Conservation (phyloP, 1,140 invertebrate species). For the Drosophila rufa region DNA sequence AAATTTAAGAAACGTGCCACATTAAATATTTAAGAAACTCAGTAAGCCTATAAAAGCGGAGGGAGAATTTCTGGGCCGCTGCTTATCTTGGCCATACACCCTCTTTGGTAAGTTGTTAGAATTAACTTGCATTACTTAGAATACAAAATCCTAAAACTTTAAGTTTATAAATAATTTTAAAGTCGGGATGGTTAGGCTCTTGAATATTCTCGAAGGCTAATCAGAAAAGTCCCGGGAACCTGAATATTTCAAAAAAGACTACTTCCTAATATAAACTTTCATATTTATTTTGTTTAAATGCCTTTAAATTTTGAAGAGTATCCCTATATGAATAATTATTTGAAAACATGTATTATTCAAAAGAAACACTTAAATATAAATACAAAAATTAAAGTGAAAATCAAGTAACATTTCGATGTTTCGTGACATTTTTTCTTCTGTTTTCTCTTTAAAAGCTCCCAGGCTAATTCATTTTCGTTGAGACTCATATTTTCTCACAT, state of each 20-base stretch:
- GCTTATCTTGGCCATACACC: not conserved
- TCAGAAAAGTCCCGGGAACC: not conserved
- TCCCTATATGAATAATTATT: too few species aligned
- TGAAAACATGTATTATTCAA: not conserved
- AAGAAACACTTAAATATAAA: not conserved
- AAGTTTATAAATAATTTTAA: not conserved
- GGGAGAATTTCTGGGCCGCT: not conserved
- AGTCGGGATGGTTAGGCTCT: not conserved
- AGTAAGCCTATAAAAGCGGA: not conserved
- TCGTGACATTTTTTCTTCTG: too few species aligned
- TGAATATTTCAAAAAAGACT: not conserved
- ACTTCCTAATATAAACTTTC: not conserved
- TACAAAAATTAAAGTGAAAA: not conserved
- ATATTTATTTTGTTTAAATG: not conserved
- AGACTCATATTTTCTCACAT: constrained; percentile 16
- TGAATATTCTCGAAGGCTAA: not conserved
- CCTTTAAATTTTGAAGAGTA: not conserved
- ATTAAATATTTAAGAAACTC: constrained; percentile 65
- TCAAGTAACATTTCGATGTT: not conserved
- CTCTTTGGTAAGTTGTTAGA: constrained; percentile 23
- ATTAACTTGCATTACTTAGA: constrained; percentile 17
- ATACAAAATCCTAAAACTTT: not conserved
- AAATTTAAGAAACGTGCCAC: constrained; percentile 59
- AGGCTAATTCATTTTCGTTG: constrained; percentile 22
- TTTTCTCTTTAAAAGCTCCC: not conserved